A percentile compares a stretch with the other conserved stretches of the same genome.
phyloP scores from a whole-genome alignment of 2,888 invertebrate species.

The Cheilosia soror region DNA sequence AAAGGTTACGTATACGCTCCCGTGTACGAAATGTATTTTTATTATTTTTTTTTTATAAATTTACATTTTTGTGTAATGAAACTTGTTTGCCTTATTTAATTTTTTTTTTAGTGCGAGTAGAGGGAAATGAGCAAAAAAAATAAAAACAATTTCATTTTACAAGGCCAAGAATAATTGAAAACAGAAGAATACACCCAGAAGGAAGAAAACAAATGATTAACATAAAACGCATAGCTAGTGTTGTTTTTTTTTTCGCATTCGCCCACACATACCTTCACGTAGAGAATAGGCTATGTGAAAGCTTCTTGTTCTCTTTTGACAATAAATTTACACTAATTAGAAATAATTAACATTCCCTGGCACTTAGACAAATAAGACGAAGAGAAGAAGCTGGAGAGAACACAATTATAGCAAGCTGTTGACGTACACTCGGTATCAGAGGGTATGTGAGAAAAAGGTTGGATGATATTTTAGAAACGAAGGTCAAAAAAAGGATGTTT shows the following conservation, averaged over 20 bases:
- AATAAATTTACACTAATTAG: conserved; percentile 68
- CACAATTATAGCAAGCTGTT: conserved; percentile 23
- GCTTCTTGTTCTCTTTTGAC: conserved; percentile 54
- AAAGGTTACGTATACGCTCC: conserved; percentile 58
- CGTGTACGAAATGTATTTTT: conserved; percentile 3
- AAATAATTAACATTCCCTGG: conserved; percentile 70
- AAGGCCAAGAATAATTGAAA: conserved; percentile 62
- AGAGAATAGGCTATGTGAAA: not conserved
- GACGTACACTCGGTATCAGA: conserved; percentile 3
- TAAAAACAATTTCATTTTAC: conserved; percentile 16
- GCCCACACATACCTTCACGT: conserved; percentile 16
- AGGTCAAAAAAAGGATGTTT: conserved; percentile 39
- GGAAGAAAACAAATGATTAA: conserved; percentile 50
- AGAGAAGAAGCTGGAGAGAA: conserved; percentile 11
- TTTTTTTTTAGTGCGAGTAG: conserved; percentile 5
- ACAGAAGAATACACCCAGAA: conserved; percentile 22
- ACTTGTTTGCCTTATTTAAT: conserved; percentile 15
- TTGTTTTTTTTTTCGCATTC: conserved; percentile 4
- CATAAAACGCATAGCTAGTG: conserved; percentile 51
- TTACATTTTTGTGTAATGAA: conserved; percentile 49
- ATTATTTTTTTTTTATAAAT: conserved; percentile 43
- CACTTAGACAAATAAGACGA: conserved; percentile 36
- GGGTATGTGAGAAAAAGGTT: not conserved
- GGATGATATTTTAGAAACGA: conserved; percentile 5
- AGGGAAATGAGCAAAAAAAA: conserved; percentile 16